Base-by-base conservation (phyloP, 2,888 invertebrate species). In the Eretmocerus hayati region DNA sequence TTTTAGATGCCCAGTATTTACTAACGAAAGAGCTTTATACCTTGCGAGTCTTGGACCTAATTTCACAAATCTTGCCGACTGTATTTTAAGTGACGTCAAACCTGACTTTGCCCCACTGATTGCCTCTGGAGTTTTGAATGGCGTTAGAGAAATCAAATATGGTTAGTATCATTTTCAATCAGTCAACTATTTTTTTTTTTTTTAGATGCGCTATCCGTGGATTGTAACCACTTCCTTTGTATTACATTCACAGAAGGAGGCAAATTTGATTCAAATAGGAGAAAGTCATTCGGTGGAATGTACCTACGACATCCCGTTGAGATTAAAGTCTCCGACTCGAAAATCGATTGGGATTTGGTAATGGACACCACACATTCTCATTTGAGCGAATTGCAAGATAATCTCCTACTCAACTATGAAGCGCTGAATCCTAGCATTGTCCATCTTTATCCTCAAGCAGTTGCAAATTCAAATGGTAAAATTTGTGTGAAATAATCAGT, bases 301-400 rank as follows among this genome's bases (percentile, higher is more conserved):
- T 66, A 63, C 37, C 51, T 66, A 15, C 60, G 62, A 36, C 61
- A 64, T 30, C 60, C 63, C 1, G 58, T 67, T 5, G 70, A 70
- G 49, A 65, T 63, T 0, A 66, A 64, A 50, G 56, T 69, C 4
- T 64, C 59, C 2, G 66, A 69, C 47, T 71, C 76, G 9, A 75
- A 78, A 56, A 75, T 81, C 20, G 77, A 80, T 52, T 81, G 81
- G 81, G 80, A 81, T 53, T 70, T 75, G 62, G 74, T 81, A n/a
- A 77, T 77, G 66, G 79, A 81, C 52, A 72, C 77, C 38, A 73
- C 77, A 0, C 62, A 69, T 46, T 62, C 73, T 5, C 71, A 74
- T 23, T 62, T 83, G 42, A 75, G 77, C 19, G 75, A 78, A 37
- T 62, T 85, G 39, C 79, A 83, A 63, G 82, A 83, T 53, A 76